phyloP scores from a whole-genome alignment of 2,113 vertebrate genomes.

The Microtus pennsylvanicus region DNA sequence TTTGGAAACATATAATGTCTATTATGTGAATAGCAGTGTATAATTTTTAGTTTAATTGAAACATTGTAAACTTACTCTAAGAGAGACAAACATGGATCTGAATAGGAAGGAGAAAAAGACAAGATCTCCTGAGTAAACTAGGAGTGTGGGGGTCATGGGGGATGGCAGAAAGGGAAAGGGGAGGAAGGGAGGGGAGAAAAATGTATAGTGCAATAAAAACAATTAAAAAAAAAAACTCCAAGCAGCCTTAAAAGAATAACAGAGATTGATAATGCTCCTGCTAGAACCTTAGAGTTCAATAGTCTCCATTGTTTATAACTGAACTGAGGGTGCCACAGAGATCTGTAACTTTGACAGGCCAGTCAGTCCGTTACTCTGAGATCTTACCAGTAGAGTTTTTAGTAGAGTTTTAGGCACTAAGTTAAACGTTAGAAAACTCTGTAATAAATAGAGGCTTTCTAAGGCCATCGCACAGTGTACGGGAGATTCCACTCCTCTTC shows the following conservation, averaged over 20 bases:
- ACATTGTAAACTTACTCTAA: neutral
- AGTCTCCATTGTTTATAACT: conserved; percentile 43
- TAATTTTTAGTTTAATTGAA: conserved; percentile 46
- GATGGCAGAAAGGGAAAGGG: too few relatives aligned
- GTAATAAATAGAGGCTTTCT: conserved; percentile 2
- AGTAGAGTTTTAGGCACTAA: too few relatives aligned
- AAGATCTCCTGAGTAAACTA: too few relatives aligned
- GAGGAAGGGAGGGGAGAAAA: too few relatives aligned
- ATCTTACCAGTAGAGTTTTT: neutral
- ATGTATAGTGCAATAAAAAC: too few relatives aligned
- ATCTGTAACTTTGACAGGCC: neutral
- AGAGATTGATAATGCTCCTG: neutral
- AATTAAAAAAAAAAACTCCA: too few relatives aligned
- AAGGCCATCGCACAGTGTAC: neutral
- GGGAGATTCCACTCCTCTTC: neutral
- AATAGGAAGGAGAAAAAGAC: too few relatives aligned
- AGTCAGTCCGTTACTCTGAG: neutral
- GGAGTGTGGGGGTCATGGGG: too few relatives aligned
- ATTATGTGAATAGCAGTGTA: neutral
- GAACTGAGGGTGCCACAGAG: neutral
- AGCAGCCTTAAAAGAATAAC: conserved; percentile 23
- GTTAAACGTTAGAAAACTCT: neutral
- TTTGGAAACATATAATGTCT: conserved; percentile 10
- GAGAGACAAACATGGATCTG: too few relatives aligned
- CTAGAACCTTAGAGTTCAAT: neutral